Evolutionary conservation across 2,888 invertebrate genomes (phyloP), one percentile per base, ranked within the genome.

Genomic region (Dioctria rufipes): DNA sequence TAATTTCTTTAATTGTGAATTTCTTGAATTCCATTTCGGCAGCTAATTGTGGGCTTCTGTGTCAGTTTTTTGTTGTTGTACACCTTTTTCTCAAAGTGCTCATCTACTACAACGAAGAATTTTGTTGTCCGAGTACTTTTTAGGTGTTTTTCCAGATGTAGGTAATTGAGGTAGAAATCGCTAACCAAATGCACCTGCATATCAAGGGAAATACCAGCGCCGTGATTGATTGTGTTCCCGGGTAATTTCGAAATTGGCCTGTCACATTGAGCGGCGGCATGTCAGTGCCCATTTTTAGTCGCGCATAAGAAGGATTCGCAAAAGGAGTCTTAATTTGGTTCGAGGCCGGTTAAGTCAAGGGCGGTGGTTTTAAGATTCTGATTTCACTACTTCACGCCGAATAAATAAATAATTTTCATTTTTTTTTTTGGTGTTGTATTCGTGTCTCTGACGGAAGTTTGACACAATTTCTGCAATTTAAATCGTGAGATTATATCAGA

Each of bases 1-100:
- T 67, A 39, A 79, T 79, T 79, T 79, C 67, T 79, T 69, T 60
- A 69, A 79, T 79, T 79, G 67, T 42, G 67, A 79, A 79, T 79
- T 69, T 67, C 79, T 79, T 25, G 39, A 25, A 79, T 79, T 79
- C 79, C 79, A 69, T 42, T 79, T 67, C 42, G 46, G 39, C 58
- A 54, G n/a, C 60, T 79, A 79, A 79, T 79, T 79, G 79, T 66
- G 43, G 42, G 54, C 67, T 67, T 58, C 54, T 43, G 67, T 37
- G 58, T 67, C 66, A 4, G 6, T 0, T 67, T 79, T 77, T 77
- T 77, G 49, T 46, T 49, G 25, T 25, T 25, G 25, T 25, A 25
- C 25, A 25, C 25, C 25, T 25, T 25, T n/a, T 25, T 25, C 25
- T 25, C 25, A 25, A 25, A 25, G 25, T 39, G 49, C 63, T 46